Evolutionary conservation across 2,113 vertebrate genomes (phyloP), one percentile per base, ranked within the genome.

Genomic region (Phyllopteryx taeniolatus): DNA sequence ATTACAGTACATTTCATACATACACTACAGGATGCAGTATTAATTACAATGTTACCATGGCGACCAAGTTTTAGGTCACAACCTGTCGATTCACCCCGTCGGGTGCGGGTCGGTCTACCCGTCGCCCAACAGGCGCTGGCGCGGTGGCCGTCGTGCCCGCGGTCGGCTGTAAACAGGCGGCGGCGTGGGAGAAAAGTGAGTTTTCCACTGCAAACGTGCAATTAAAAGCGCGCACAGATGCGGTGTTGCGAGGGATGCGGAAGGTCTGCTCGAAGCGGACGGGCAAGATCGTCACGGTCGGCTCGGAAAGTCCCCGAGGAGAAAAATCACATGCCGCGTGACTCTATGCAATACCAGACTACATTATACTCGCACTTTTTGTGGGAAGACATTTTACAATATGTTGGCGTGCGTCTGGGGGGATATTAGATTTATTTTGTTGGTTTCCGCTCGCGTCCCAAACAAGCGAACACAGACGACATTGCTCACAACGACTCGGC

Each of bases 131-230:
- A 0, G 15, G 5, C 22, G 66, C 72, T 74, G 47, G 49, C 79
- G 81, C 70, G 83, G 83, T 91, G 81, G n/a, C n/a, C n/a, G n/a
- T n/a, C 88, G 63, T 86, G 86, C 87, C 86, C 59, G 89, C 60
- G 86, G 89, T 88, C 76, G 49, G 71, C 81, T 78, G 74, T 80
- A 83, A 86, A 89, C 4, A 5, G 75, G 73, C 35, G 17, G n/a
- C 67, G 54, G 69, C 70, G 75, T 85, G 27, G 27, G 27, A 27
- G 27, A 74, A 93, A 92, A 90, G 77, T 75, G 86, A 74, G 82
- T 82, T 82, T 86, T 89, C 90, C 85, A 86, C 86, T 87, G 91
- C 90, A 92, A 92, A 89, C 90, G 91, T 90, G 68, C 87, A 93
- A 89, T 91, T 91, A 92, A 84, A 90, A 92, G 92, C 83, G 88